Base-by-base conservation (phyloP, 2,797 vertebrate species). In the Intellagama lesueurii region DNA sequence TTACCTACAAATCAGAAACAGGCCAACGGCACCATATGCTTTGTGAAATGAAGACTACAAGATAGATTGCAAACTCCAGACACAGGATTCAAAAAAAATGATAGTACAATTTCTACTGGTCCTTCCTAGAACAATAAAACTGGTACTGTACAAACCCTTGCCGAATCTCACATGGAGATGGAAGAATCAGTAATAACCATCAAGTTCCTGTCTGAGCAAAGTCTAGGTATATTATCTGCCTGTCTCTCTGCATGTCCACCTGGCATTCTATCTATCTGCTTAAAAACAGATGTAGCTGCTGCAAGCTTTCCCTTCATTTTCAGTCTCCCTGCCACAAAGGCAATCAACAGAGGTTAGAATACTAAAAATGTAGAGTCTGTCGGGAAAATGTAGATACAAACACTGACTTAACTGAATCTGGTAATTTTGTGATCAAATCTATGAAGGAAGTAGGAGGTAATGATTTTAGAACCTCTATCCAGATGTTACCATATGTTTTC, bases 1-100 rank as follows among this genome's bases (percentile, higher is more conserved):
- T 91, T 78, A 90, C 3, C 19, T 86, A 80, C 90, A 94, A 92
- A 93, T 91, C 78, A 90, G 82, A 89, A 90, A 11, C 68, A 69
- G 69, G 83, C 90, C 89, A 90, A 17, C 88, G 66, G 44, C 80
- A 64, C 52, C 69, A 80, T 81, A 52, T 28, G 19, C 47, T 85
- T n/a, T 64, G 88, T 26, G 90, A 89, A 81, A 2, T 75, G 2
- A 2, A 87, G 85, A 69, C 60, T 85, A 32, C 3, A 89, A 73
- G 14, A 78, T 66, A 87, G 69, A 89, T 85, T 3, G 81, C 86
- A 68, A 17, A 79, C 7, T 76, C 7, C 30, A 72, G 40, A 26
- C 87, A 26, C 2, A 4, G 35, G 16, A 72, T 85, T 7, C 5
- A 83, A 70, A 92, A 92, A 40, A n/a, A 87, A 79, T 11, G 66